Percentiles rank a stretch among this genome's conserved stretches.
These are phyloP conservation scores for Philaethria dido DNA, from an alignment of 2,888 invertebrate species.

Conservation along the genomic window DNA sequence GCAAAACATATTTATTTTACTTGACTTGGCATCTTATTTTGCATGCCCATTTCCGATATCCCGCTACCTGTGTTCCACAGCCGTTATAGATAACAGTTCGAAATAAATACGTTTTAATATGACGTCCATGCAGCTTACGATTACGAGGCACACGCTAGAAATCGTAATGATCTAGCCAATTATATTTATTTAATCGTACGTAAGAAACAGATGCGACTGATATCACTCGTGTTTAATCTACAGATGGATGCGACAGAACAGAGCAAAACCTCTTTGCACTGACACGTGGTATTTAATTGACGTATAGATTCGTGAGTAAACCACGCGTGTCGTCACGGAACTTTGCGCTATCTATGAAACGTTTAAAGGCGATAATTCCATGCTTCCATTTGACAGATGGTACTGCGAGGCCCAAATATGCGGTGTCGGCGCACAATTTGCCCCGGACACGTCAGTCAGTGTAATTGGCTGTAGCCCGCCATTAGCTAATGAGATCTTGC, in stretches of 20 bases:
- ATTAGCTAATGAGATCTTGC: constrained; percentile 65
- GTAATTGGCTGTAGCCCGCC: constrained; percentile 72
- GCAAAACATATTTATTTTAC: constrained; percentile 39
- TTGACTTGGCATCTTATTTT: constrained; percentile 35
- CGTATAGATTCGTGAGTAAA: constrained; percentile 36
- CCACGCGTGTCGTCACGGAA: constrained; percentile 26
- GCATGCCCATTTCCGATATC: constrained; percentile 23
- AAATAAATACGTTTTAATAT: constrained; percentile 18
- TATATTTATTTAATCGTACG: constrained; percentile 38
- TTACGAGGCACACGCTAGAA: constrained; percentile 21
- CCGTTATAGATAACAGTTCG: not conserved
- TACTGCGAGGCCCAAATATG: constrained; percentile 36
- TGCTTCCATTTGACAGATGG: constrained; percentile 25
- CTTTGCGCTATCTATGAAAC: constrained; percentile 20
- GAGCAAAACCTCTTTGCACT: constrained; percentile 35
- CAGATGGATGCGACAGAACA: constrained; percentile 37
- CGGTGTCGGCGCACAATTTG: constrained; percentile 56
- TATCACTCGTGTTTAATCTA: constrained; percentile 39
- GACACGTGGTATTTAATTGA: constrained; percentile 43
- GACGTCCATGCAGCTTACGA: constrained; percentile 17
- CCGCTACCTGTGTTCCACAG: not conserved
- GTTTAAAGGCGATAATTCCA: constrained; percentile 30
- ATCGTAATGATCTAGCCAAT: constrained; percentile 37
- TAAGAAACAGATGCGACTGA: constrained; percentile 34
- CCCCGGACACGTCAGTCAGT: constrained; percentile 78